Conservation (phyloP, 2,113 vertebrate genomes). For the Procavia capensis region DNA sequence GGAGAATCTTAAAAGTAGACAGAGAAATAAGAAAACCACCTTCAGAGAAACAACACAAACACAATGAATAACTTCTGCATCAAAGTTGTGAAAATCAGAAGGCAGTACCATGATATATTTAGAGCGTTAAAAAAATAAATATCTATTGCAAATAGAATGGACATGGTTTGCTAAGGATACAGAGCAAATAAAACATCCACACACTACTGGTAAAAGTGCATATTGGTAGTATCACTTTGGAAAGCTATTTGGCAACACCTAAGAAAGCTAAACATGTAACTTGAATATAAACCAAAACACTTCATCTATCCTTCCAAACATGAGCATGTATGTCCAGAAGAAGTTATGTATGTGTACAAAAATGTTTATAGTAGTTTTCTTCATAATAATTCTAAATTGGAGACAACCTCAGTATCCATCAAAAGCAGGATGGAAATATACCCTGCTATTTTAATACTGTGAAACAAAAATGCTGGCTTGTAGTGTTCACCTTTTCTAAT, state of each 20-base stretch:
- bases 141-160: neutral
- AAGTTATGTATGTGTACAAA: neutral
- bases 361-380: neutral
- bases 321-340: neutral
- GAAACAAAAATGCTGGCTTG: neutral
- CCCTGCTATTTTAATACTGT: neutral
- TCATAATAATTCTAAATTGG: neutral
- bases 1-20: neutral
- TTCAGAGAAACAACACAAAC: neutral
- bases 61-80: neutral
- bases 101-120: neutral
- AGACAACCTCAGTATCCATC: neutral
- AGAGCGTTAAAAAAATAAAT: neutral
- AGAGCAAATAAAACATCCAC: neutral
- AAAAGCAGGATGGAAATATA: neutral
- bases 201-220: neutral
- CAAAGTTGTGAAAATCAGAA: slow-evolving; percentile 11
- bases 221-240: neutral
- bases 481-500: neutral
- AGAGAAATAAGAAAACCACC: neutral
- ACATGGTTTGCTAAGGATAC: neutral
- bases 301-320: neutral
- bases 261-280: neutral
- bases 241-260: neutral
- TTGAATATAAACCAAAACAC: neutral